These are phyloP conservation scores for Trachelus stipa DNA, from an alignment of 2,888 invertebrate genomes.

Conservation along the genomic window DNA sequence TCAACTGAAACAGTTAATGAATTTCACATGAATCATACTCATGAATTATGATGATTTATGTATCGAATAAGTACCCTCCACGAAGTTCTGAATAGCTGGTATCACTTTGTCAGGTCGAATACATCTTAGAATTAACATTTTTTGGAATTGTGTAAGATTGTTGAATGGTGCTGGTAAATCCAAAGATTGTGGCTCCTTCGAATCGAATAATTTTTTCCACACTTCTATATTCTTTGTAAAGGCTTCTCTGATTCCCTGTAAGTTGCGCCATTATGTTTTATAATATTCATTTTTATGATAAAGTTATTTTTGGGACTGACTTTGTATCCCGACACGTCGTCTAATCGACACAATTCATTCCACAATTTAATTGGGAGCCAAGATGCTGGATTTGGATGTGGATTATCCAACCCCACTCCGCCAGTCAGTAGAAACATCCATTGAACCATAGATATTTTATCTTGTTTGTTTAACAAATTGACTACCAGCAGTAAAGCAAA, in stretches of 20 bases:
- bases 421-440: conserved; percentile 92
- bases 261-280: no score
- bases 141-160: conserved; percentile 77
- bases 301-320: conserved; percentile 43
- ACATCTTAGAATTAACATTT: conserved; percentile 82
- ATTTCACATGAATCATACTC: background rate
- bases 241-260: conserved; percentile 74
- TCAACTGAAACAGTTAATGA: conserved; percentile 67
- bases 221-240: conserved; percentile 69
- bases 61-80: conserved; percentile 68
- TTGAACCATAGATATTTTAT: conserved; percentile 72
- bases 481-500: conserved; percentile 83
- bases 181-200: conserved; percentile 78
- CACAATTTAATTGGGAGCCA: conserved; percentile 82
- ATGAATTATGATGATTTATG: conserved; percentile 12
- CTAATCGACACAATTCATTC: conserved; percentile 81
- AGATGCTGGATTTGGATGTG: conserved; percentile 74
- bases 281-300: no score
- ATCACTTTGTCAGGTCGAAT: conserved; percentile 90
- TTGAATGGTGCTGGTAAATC: conserved; percentile 80
- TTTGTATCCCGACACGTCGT: conserved; percentile 69
- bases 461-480: conserved; percentile 74
- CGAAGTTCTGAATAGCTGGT: conserved; percentile 80
- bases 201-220: conserved; percentile 84
- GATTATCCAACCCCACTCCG: conserved; percentile 83